Percentiles rank a stretch among this genome's conserved stretches.
phyloP scores from a whole-genome alignment of 2,888 invertebrate species.

The Spodoptera picta region DNA sequence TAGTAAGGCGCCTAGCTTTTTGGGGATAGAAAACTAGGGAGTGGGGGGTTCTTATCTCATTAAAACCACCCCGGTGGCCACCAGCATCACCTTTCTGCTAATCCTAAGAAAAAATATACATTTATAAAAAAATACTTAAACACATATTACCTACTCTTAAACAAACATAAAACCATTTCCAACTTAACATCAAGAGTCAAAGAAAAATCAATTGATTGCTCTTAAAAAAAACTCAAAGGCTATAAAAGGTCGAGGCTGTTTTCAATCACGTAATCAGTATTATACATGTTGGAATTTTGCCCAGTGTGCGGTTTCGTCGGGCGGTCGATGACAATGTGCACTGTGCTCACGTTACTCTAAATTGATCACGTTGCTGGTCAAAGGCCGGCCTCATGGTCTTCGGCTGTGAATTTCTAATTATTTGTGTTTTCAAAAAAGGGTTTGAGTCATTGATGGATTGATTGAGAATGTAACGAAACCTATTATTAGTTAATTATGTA shows the following conservation, averaged over 20 bases:
- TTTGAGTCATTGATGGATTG: not conserved
- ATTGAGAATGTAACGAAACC: not conserved
- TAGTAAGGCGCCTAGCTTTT: no score
- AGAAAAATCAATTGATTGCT: slow-evolving; percentile 39
- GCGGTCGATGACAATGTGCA: slow-evolving; percentile 13
- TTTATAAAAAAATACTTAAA: no score
- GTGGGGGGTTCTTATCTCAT: no score
- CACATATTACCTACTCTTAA: no score
- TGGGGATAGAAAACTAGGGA: no score
- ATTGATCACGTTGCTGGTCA: slow-evolving; percentile 56
- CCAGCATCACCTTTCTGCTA: no score
- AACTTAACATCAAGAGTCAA: slow-evolving; percentile 9
- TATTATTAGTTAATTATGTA: no score
- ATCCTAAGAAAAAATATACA: no score
- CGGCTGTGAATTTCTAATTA: slow-evolving; percentile 36
- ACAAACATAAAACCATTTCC: not conserved
- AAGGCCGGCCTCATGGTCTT: slow-evolving; percentile 41
- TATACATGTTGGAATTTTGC: slow-evolving; percentile 58
- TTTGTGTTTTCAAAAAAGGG: not conserved
- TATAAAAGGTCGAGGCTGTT: slow-evolving; percentile 65
- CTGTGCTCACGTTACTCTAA: slow-evolving; percentile 28
- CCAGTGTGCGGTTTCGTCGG: slow-evolving; percentile 27
- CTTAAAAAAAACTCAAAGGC: slow-evolving; percentile 39
- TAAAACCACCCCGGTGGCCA: no score
- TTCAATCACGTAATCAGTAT: slow-evolving; percentile 54